Conservation (phyloP, 2,888 invertebrate species). For the Trachelus troglodyta region DNA sequence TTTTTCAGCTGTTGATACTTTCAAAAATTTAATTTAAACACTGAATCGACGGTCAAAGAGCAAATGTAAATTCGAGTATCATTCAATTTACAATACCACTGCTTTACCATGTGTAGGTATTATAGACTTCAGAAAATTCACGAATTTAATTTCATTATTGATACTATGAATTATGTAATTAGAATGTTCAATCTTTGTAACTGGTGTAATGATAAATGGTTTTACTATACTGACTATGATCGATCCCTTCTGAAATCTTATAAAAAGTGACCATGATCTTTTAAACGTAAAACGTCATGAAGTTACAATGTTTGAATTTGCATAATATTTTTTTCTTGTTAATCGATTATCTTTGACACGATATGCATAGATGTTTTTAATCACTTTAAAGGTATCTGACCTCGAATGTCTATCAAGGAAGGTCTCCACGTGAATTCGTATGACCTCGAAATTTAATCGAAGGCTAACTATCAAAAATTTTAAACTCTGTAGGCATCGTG, state of each 20-base stretch:
- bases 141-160: neutral
- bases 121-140: neutral
- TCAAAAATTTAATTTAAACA: neutral
- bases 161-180: neutral
- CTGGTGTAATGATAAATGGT: neutral
- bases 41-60: neutral
- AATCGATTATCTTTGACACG: neutral
- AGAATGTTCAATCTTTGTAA: neutral
- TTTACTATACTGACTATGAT: neutral
- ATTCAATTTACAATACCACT: neutral
- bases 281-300: neutral
- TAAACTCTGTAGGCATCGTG: neutral
- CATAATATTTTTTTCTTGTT: neutral
- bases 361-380: neutral
- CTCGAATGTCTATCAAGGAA: neutral
- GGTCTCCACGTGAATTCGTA: neutral
- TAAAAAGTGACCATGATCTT: neutral
- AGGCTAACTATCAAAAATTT: neutral
- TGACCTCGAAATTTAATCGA: too few species aligned
- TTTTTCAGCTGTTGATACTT: neutral
- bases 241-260: neutral
- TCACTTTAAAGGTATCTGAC: neutral
- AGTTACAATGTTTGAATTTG: neutral
- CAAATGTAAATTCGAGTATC: neutral
- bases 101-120: neutral